Conservation (phyloP, 2,888 invertebrate species). For the Embidobia sp. region DNA sequence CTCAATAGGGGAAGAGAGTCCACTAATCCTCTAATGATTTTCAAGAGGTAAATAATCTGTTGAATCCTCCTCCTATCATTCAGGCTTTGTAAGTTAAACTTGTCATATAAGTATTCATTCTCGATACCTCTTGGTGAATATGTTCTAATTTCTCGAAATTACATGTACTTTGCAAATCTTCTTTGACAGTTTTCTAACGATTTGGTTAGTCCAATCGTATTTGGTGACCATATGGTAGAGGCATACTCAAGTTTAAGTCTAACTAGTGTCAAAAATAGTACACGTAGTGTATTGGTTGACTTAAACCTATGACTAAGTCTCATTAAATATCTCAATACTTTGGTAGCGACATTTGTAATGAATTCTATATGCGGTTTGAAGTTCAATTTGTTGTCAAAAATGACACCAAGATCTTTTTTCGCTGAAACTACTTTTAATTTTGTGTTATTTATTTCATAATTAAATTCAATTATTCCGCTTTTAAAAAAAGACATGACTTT, state of each 20-base stretch:
- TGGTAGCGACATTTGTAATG: background rate
- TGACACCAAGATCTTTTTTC: constrained; percentile 11
- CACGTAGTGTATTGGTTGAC: background rate
- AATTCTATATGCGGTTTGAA: background rate
- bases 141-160: background rate
- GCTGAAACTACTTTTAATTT: background rate
- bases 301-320: background rate
- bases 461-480: background rate
- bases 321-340: background rate
- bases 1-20: too few relatives aligned
- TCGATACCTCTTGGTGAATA: constrained; percentile 11
- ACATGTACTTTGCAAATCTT: constrained; percentile 9
- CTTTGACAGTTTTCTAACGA: constrained; percentile 6
- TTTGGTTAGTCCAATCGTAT: background rate
- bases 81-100: background rate
- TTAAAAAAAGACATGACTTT: constrained; percentile 2
- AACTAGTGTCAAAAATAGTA: constrained; percentile 1
- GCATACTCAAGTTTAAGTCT: constrained; percentile 14
- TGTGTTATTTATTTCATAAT: background rate
- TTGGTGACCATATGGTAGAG: background rate
- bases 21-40: constrained; percentile 6
- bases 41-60: background rate
- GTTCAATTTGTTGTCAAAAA: background rate
- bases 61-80: background rate
- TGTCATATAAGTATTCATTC: background rate